These are phyloP conservation scores for Centropristis striata DNA, from an alignment of 2,113 vertebrate species.

Conservation along the genomic window DNA sequence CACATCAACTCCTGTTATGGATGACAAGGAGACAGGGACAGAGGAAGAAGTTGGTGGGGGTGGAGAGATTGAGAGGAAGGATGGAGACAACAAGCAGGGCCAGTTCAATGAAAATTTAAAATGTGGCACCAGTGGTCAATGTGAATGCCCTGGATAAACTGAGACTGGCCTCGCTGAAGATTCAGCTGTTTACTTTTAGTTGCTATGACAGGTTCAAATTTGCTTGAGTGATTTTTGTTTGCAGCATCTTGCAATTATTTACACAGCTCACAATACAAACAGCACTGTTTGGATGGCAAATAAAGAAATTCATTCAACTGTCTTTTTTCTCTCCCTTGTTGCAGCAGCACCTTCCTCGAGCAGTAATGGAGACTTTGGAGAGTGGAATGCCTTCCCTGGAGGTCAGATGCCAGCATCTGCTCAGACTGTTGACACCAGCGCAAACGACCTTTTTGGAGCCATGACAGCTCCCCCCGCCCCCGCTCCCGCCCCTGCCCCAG, in stretches of 20 bases:
- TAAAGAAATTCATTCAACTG: not conserved
- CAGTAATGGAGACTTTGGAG: conserved; percentile 94
- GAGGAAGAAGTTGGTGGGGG: conserved; percentile 68
- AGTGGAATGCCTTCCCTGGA: conserved; percentile 96
- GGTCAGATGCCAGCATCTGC: conserved; percentile 84
- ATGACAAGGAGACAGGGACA: conserved; percentile 86
- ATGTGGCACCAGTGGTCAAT: conserved; percentile 61
- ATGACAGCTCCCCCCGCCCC: conserved; percentile 71
- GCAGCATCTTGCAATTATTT: conserved; percentile 11
- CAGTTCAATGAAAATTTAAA: conserved; percentile 76
- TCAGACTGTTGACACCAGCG: conserved; percentile 81
- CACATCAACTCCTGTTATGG: conserved; percentile 89
- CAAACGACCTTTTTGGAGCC: conserved; percentile 77
- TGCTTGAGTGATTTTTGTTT: conserved; percentile 17
- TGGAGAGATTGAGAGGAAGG: conserved; percentile 54
- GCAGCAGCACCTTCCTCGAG: conserved; percentile 82
- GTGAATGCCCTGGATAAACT: conserved; percentile 34
- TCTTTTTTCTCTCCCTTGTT: not conserved
- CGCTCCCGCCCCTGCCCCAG: conserved; percentile 63
- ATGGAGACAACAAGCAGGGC: conserved; percentile 57
- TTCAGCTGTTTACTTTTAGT: conserved; percentile 17
- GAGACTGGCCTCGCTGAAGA: conserved; percentile 18
- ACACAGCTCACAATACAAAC: conserved; percentile 22
- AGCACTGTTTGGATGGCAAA: not conserved
- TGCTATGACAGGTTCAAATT: conserved; percentile 24